Evolutionary conservation across 2,797 vertebrate species (phyloP).

Genomic region (Moxostoma hubbsi): DNA sequence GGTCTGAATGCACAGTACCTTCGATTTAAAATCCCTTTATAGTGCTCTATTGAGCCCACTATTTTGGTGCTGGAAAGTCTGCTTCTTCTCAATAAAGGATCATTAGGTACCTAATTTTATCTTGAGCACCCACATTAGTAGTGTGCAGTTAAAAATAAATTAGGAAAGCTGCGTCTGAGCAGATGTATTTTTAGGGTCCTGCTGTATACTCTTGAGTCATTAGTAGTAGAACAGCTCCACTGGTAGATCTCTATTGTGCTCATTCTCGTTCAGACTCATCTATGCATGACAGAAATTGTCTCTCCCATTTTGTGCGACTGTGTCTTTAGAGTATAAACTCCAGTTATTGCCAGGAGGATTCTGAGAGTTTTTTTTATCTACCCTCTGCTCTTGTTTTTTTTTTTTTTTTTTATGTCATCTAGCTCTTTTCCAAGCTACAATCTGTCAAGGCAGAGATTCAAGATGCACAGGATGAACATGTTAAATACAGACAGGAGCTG

Average conservation of each 20-base stretch:
- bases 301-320: too few species aligned
- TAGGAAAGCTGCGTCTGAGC: slow-evolving; percentile 8
- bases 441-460: slow-evolving; percentile 96
- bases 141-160: neutral
- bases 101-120: neutral
- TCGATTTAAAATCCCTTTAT: neutral
- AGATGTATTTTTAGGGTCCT: slow-evolving; percentile 13
- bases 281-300: slow-evolving; percentile 27
- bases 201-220: slow-evolving; percentile 27
- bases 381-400: neutral
- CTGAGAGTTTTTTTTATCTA: too few species aligned
- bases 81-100: neutral
- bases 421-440: slow-evolving; percentile 97
- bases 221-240: slow-evolving; percentile 17
- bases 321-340: too few species aligned
- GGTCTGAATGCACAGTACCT: neutral
- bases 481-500: slow-evolving; percentile 91
- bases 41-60: too few species aligned
- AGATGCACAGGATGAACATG: slow-evolving; percentile 92
- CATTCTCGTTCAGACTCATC: neutral
- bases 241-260: slow-evolving; percentile 11
- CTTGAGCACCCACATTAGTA: too few species aligned
- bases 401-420: neutral
- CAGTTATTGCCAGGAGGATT: too few species aligned
- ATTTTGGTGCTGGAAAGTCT: too few species aligned